phyloP scores from a whole-genome alignment of 2,113 vertebrate genomes.

The Lynx canadensis region DNA sequence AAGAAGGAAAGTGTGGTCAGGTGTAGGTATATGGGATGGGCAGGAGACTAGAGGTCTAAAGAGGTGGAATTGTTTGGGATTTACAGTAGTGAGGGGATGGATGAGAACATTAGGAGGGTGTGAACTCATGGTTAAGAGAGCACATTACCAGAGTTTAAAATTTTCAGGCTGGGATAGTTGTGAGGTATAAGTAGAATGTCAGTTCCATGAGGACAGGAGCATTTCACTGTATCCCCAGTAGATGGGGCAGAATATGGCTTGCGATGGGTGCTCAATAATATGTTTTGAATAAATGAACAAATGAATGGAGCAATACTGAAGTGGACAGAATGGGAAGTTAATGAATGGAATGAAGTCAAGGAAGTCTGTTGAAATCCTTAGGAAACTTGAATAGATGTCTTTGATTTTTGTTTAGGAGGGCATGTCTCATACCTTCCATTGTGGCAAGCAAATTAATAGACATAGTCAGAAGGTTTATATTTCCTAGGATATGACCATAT shows the following conservation, averaged over 20 bases:
- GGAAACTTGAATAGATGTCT: neutral
- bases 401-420: neutral
- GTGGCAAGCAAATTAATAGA: neutral
- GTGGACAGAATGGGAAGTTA: neutral
- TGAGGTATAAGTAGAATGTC: neutral
- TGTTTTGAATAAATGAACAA: neutral
- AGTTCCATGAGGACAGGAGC: neutral
- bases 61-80: neutral
- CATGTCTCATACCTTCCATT: neutral
- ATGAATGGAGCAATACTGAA: neutral
- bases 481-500: neutral
- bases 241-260: neutral
- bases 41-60: neutral
- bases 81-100: neutral
- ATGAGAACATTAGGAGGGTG: neutral
- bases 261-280: neutral
- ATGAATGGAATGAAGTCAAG: neutral
- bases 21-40: neutral
- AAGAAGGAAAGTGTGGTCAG: neutral
- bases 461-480: neutral
- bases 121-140: neutral
- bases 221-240: neutral
- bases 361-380: neutral
- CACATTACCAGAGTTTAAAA: neutral
- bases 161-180: neutral